These are phyloP conservation scores for Orius insidiosus DNA, from an alignment of 1,140 invertebrate species.

Conservation along the genomic window DNA sequence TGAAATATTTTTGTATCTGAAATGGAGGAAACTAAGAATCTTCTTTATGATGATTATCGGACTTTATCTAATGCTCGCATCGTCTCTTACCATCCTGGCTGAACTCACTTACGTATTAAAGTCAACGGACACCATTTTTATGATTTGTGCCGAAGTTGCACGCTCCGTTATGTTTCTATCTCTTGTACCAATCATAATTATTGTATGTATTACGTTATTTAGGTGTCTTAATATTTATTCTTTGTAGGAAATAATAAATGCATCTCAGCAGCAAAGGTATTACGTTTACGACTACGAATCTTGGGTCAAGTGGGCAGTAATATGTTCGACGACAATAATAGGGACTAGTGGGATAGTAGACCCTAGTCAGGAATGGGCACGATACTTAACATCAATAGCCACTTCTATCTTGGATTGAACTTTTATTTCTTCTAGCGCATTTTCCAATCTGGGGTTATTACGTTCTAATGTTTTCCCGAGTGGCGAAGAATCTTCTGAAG, in stretches of 20 bases:
- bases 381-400: constrained; percentile 31
- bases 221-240: not conserved
- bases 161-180: constrained; percentile 1
- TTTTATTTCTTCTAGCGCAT: constrained; percentile 33
- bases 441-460: constrained; percentile 32
- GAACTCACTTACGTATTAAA: constrained; percentile 7
- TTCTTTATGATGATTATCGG: constrained; percentile 28
- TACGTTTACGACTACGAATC: constrained; percentile 20
- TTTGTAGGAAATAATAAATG: constrained; percentile 19
- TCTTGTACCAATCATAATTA: constrained; percentile 6
- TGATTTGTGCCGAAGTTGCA: constrained; percentile 2
- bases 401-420: constrained; percentile 35
- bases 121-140: not conserved
- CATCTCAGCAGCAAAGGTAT: constrained; percentile 16
- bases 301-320: constrained; percentile 18
- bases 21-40: constrained; percentile 28
- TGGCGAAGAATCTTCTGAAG: constrained; percentile 31
- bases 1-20: constrained; percentile 29
- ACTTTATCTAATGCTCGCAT: constrained; percentile 25
- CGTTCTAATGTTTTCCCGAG: constrained; percentile 33
- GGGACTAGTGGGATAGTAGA: constrained; percentile 2
- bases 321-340: too few relatives aligned
- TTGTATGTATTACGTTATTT: constrained; percentile 6
- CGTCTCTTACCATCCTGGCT: constrained; percentile 23
- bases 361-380: constrained; percentile 24